Base-by-base conservation (phyloP, 2,888 invertebrate genomes). In the Aspidapion aeneum region DNA sequence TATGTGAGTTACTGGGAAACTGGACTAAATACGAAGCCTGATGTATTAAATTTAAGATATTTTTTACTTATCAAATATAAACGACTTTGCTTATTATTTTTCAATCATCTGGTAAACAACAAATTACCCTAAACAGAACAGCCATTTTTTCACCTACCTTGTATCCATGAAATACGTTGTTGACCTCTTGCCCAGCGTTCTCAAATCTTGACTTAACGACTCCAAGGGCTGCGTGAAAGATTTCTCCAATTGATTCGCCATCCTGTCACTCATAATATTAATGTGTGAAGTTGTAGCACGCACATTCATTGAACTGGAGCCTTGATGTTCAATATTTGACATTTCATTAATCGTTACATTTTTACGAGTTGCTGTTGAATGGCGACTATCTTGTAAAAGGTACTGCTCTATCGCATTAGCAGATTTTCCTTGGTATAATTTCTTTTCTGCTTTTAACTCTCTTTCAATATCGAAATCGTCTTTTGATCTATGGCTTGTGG, bases 101-200 rank as follows among this genome's bases (percentile, higher is more conserved):
- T n/a, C n/a, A n/a, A n/a, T n/a, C n/a, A n/a, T n/a, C n/a, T n/a
- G n/a, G n/a, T n/a, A n/a, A n/a, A n/a, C n/a, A n/a, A n/a, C n/a
- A n/a, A n/a, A n/a, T n/a, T n/a, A n/a, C n/a, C n/a, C n/a, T n/a
- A n/a, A n/a, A n/a, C n/a, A n/a, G n/a, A n/a, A n/a, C n/a, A n/a
- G n/a, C n/a, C n/a, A n/a, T n/a, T n/a, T n/a, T n/a, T n/a, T n/a
- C n/a, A 68, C 67, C 78, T 82, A 90, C 90, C 90, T 90, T 82
- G 85, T 85, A 73, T 89, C 86, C 69, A 84, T 78, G 74, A 84
- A 83, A 78, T 86, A 84, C 72, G 78, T 81, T 58, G 85, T 83
- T 67, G 84, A 85, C 70, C 86, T 82, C 72, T 84, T 80, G 71
- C 88, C 86, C 74, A 88, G 88, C 72, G 84, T 83, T 69, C 83